Percentiles rank a stretch among this genome's conserved stretches.
Evolutionary conservation across 1,140 invertebrate species (phyloP).

Genomic region (Leptonema lineaticorne): DNA sequence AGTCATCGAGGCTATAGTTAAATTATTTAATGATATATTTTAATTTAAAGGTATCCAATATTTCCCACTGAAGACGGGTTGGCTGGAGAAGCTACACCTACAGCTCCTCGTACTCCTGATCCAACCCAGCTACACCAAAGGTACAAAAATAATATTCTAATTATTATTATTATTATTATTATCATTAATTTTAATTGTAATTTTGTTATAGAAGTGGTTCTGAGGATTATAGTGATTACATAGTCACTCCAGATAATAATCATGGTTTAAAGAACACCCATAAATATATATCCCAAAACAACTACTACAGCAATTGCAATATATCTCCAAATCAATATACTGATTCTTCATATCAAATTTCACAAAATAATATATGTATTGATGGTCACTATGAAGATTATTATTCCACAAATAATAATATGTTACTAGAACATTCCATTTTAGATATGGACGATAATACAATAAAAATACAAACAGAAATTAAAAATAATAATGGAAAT

Average conservation of each 20-base stretch:
- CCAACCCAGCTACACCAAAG: slow-evolving; percentile 24
- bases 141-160: background rate
- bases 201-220: slow-evolving; percentile 31
- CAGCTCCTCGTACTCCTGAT: slow-evolving; percentile 64
- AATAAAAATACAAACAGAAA: slow-evolving; percentile 51
- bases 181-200: background rate
- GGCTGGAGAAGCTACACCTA: slow-evolving; percentile 58
- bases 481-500: slow-evolving; percentile 18
- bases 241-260: slow-evolving; percentile 23
- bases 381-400: slow-evolving; percentile 22
- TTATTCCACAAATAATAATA: slow-evolving; percentile 51
- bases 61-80: slow-evolving; percentile 48
- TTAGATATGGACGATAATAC: slow-evolving; percentile 55
- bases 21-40: slow-evolving; percentile 3
- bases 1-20: too few relatives aligned
- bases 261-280: slow-evolving; percentile 11
- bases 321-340: slow-evolving; percentile 25
- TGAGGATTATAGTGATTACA: slow-evolving; percentile 35
- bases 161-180: background rate
- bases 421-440: slow-evolving; percentile 44
- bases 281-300: slow-evolving; percentile 36
- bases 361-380: slow-evolving; percentile 1
- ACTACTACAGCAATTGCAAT: slow-evolving; percentile 32
- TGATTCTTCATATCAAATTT: slow-evolving; percentile 39
- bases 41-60: slow-evolving; percentile 51